These are phyloP conservation scores for Girardinichthys multiradiatus DNA, from an alignment of 2,113 vertebrate species.

Conservation along the genomic window DNA sequence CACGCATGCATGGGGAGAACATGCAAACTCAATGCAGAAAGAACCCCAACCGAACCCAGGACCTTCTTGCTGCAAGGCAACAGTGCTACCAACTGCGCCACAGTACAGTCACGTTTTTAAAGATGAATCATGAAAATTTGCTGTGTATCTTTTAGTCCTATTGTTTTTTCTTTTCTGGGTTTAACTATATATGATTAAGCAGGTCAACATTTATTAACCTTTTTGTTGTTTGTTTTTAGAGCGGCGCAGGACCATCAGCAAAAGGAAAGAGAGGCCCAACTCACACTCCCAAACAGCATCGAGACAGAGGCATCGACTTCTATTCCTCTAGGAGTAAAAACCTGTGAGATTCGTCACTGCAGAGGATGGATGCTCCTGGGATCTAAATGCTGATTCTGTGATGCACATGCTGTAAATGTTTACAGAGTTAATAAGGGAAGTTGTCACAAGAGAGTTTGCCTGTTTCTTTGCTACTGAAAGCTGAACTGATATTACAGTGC, in stretches of 20 bases:
- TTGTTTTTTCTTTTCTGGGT: not conserved
- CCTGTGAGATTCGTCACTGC: not conserved
- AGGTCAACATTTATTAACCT: not conserved
- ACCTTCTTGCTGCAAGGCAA: too few relatives aligned
- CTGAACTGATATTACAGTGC: not conserved
- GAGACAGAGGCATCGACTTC: conserved; percentile 83
- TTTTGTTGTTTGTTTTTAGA: conserved; percentile 56
- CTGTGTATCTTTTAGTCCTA: not conserved
- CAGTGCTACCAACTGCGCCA: too few relatives aligned
- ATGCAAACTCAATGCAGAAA: too few relatives aligned
- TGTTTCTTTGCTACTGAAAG: not conserved
- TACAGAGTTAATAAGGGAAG: not conserved
- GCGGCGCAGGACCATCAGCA: conserved; percentile 47
- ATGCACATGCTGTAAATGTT: not conserved
- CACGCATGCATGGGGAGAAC: too few relatives aligned
- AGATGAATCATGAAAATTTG: too few relatives aligned
- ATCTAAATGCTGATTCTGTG: conserved; percentile 8
- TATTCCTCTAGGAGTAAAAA: conserved; percentile 84
- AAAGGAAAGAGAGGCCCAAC: conserved; percentile 75
- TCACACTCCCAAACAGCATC: conserved; percentile 63
- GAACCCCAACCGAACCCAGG: too few relatives aligned
- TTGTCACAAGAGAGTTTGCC: not conserved
- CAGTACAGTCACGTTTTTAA: too few relatives aligned
- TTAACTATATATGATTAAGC: not conserved
- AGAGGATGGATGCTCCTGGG: not conserved